Base-by-base conservation (phyloP, 2,888 invertebrate species). In the Nomada ferruginata region DNA sequence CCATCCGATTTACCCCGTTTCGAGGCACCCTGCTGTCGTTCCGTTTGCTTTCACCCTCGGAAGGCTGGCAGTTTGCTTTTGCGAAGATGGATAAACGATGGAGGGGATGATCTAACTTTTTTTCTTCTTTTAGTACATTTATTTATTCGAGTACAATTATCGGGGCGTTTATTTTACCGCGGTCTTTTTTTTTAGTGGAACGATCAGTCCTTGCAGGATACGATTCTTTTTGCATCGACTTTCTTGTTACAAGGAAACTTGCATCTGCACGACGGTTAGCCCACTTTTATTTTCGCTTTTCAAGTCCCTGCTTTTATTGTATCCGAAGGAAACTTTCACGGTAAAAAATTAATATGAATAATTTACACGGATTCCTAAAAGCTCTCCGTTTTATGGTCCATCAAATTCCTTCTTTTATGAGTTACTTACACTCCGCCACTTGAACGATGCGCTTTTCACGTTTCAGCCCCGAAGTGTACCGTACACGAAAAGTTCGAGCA, bases 321-420 rank as follows among this genome's bases (percentile, higher is more conserved):
- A 15, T 7, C 44, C 47, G n/a, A 66, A 66, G 55, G 15, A 26
- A 65, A 74, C 65, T 65, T 60, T 29, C 47, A 42, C 15, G 64
- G n/a, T 68, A 64, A 60, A 73, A 70, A 52, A 81, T 75, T 66
- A 75, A 80, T 80, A 74, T 23, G 69, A 20, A 80, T 74, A 74
- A 74, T 52, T 66, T 69, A 15, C 42, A 11, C 52, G 15, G 61
- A 80, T 81, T 81, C 74, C 80, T 69, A 66, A 64, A 80, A 69
- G 64, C 64, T 26, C 23, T 36, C 15, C 15, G 9, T 13, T 81
- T 79, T 73, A 63, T 29, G 29, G 15, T 29, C 57, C 42, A 59
- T 79, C 65, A 50, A 26, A 20, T 61, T 29, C 23, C 13, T 59
- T 23, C 42, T 42, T 76, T 50, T 68, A 61, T 55, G 66, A 65